Percentiles rank a stretch among this genome's conserved stretches.
These are phyloP conservation scores for Brachionus sp. DNA, from an alignment of 1,140 invertebrate species.

Conservation along the genomic window DNA sequence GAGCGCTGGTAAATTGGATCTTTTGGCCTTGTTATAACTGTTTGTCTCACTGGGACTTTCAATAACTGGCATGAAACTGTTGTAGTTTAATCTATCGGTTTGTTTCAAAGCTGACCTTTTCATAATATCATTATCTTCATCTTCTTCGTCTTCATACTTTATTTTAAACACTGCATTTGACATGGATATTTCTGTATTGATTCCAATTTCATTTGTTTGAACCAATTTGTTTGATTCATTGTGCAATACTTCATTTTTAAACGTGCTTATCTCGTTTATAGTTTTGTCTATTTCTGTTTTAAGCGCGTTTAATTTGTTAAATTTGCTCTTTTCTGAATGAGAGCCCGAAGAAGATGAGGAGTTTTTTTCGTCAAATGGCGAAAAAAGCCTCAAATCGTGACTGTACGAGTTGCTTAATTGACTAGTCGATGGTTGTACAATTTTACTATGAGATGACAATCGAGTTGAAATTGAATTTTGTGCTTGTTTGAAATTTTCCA, in stretches of 20 bases:
- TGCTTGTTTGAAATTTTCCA: slow-evolving; percentile 9
- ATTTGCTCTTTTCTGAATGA: neutral
- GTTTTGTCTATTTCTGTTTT: slow-evolving; percentile 30
- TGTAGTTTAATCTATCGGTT: neutral
- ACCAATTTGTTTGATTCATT: neutral
- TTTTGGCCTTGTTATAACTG: neutral
- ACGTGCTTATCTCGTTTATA: slow-evolving; percentile 6
- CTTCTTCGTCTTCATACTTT: slow-evolving; percentile 36
- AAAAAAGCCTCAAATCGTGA: neutral
- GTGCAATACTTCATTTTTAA: slow-evolving; percentile 21
- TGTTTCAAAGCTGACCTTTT: neutral
- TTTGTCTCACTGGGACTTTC: slow-evolving; percentile 17
- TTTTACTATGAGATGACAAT: too few species aligned
- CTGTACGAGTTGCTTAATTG: neutral
- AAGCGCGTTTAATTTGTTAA: neutral
- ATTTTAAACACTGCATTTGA: slow-evolving; percentile 31
- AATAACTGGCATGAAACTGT: neutral
- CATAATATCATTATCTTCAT: neutral
- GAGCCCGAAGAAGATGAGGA: slow-evolving; percentile 14
- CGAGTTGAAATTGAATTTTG: neutral
- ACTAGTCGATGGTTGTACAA: neutral
- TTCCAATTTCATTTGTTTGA: neutral
- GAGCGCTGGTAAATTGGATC: neutral
- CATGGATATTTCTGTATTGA: slow-evolving; percentile 25
- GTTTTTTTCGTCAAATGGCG: neutral